phyloP scores from a whole-genome alignment of 2,113 vertebrate species.

The Labeo rohita region DNA sequence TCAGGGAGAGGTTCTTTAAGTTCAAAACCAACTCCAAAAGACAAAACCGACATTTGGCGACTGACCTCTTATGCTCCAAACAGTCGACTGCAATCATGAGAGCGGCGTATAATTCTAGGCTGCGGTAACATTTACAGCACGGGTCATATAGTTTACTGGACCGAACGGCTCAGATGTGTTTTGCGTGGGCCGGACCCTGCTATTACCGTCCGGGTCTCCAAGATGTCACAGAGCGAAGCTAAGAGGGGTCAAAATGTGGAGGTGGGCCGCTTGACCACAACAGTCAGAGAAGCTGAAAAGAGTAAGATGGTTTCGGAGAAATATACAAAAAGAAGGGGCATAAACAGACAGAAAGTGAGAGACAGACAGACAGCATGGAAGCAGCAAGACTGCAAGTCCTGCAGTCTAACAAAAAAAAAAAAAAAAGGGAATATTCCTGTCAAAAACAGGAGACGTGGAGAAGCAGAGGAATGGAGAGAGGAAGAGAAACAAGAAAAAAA shows the following conservation, averaged over 20 bases:
- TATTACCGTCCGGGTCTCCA: constrained; percentile 24
- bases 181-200: constrained; percentile 38
- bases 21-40: background rate
- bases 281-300: constrained; percentile 29
- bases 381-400: background rate
- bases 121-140: constrained; percentile 27
- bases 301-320: constrained; percentile 31
- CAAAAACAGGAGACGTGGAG: constrained; percentile 45
- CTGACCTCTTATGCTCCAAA: constrained; percentile 29
- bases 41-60: background rate
- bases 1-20: background rate
- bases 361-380: background rate
- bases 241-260: constrained; percentile 41
- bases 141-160: constrained; percentile 29
- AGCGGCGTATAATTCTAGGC: constrained; percentile 40
- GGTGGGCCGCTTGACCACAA: constrained; percentile 42
- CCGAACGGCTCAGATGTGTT: constrained; percentile 9
- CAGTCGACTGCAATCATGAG: background rate
- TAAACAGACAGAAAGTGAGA: constrained; percentile 8
- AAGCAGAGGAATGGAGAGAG: constrained; percentile 33
- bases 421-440: constrained; percentile 9
- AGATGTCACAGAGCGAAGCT: constrained; percentile 11
- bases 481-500: constrained; percentile 15
- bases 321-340: constrained; percentile 4
- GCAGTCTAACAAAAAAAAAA: background rate